A percentile compares a stretch with the other conserved stretches of the same genome.
Evolutionary conservation across 2,888 invertebrate species (phyloP).

Genomic region (Noctua janthina): DNA sequence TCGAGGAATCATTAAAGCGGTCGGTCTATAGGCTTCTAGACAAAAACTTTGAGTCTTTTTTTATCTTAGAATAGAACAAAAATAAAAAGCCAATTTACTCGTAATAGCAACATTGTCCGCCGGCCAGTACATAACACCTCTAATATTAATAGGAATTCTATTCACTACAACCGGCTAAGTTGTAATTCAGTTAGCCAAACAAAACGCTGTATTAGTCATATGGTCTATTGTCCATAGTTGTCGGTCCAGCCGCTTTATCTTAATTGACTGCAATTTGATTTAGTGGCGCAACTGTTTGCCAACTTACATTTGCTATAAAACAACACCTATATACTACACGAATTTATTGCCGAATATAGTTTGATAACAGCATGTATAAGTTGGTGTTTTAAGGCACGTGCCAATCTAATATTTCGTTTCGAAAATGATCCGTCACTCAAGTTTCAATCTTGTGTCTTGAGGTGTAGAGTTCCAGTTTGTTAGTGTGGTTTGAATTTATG

Average conservation of each 20-base stretch:
- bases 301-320: conserved; percentile 72
- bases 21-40: background rate
- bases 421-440: conserved; percentile 50
- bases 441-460: conserved; percentile 64
- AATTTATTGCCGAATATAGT: conserved; percentile 67
- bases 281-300: conserved; percentile 80
- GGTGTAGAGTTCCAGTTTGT: conserved; percentile 52
- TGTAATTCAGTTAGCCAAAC: conserved; percentile 86
- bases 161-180: conserved; percentile 74
- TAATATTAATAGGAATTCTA: conserved; percentile 75
- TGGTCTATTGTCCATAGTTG: conserved; percentile 86
- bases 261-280: conserved; percentile 90
- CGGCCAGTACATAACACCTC: conserved; percentile 51
- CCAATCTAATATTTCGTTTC: conserved; percentile 64
- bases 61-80: background rate
- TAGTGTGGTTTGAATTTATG: conserved; percentile 55
- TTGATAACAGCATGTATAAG: conserved; percentile 69
- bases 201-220: conserved; percentile 88
- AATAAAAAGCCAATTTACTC: background rate
- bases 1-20: no score
- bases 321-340: conserved; percentile 58
- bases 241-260: conserved; percentile 87
- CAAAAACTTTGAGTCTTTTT: background rate
- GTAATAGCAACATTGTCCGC: conserved; percentile 5
- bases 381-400: conserved; percentile 74